These are phyloP conservation scores for Phymorhynchus buccinoides DNA, from an alignment of 1,140 invertebrate genomes.

Conservation along the genomic window DNA sequence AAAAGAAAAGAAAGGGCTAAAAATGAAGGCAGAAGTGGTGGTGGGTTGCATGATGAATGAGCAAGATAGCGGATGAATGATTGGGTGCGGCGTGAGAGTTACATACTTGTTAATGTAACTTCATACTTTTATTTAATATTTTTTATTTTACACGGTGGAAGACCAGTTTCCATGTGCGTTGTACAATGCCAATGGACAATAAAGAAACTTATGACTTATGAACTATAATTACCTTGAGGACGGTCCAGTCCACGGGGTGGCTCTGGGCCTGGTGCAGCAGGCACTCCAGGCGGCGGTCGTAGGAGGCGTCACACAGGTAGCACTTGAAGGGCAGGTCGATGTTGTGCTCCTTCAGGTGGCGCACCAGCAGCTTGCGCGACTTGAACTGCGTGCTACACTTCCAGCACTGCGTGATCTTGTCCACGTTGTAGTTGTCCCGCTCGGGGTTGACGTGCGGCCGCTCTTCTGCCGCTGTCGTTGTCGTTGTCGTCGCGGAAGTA, in stretches of 20 bases:
- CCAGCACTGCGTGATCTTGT: slow-evolving; percentile 69
- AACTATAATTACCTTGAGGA: slow-evolving; percentile 49
- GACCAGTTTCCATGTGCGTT: too few relatives aligned
- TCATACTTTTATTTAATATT: too few relatives aligned
- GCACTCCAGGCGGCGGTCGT: slow-evolving; percentile 83
- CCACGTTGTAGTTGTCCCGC: slow-evolving; percentile 66
- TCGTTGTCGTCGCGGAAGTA: slow-evolving; percentile 36
- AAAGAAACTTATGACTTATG: background rate
- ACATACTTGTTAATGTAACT: too few relatives aligned
- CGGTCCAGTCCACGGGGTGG: slow-evolving; percentile 77
- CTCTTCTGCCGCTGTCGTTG: slow-evolving; percentile 53
- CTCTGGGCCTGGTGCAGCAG: slow-evolving; percentile 84
- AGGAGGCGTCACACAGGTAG: slow-evolving; percentile 91
- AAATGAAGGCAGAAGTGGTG: too few relatives aligned
- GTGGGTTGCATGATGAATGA: too few relatives aligned
- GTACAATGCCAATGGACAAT: too few relatives aligned
- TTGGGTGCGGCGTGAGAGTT: too few relatives aligned
- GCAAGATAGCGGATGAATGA: too few relatives aligned
- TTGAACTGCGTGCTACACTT: slow-evolving; percentile 63
- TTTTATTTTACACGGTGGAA: too few relatives aligned
- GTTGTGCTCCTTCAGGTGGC: slow-evolving; percentile 69
- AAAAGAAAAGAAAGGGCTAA: background rate
- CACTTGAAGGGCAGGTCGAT: slow-evolving; percentile 90
- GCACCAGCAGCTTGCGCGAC: slow-evolving; percentile 63
- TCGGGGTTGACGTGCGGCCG: slow-evolving; percentile 64